Evolutionary conservation across 2,888 invertebrate genomes (phyloP), one percentile per base, ranked within the genome.

Genomic region (Oeneis ivallda): DNA sequence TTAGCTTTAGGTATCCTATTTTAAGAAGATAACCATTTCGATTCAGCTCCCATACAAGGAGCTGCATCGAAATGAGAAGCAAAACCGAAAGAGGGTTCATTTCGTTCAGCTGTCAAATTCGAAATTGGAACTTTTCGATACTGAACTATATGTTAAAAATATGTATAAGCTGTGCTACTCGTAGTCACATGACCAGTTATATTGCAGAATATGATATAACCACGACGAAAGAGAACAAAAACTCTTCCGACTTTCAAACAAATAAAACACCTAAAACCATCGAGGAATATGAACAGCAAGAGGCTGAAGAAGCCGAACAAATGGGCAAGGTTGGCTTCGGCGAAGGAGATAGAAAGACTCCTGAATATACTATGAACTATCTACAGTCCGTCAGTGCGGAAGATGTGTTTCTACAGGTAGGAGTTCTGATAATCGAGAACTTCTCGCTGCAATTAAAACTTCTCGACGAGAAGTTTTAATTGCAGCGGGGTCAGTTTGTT

Each of bases 301-400:
- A 93, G 70, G 92, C 89, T n/a, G 87, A 90, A 19, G 91, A 92
- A 72, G 91, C 93, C 49, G 92, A 92, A 1, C 87, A 90, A 9
- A 68, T 85, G n/a, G 78, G 84, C 7, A 73, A 74, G 43, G 74
- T 79, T 13, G 93, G 93, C 6, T 79, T 86, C 13, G 84, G 92
- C 5, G 76, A 92, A 19, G 94, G 95, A 71, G 94, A 94, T 66
- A 93, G 95, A 52, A 93, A 93, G 78, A 87, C 92, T 26, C 97
- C 97, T 0, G 93, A 93, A 72, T 97, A 96, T 87, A 94, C 95
- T 45, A 95, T 98, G 82, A 93, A 94, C 72, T 98, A 97, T 84
- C 95, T 96, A 74, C 98, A 98, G 85, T 93, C 95, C 43, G 96
- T 98, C 0, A 94, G 95, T 9, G 94, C 97, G 0, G 96, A 97